Percentiles rank a stretch among this genome's conserved stretches.
Conservation (phyloP, 2,797 vertebrate genomes). For the Arnoldichthys spilopterus region DNA sequence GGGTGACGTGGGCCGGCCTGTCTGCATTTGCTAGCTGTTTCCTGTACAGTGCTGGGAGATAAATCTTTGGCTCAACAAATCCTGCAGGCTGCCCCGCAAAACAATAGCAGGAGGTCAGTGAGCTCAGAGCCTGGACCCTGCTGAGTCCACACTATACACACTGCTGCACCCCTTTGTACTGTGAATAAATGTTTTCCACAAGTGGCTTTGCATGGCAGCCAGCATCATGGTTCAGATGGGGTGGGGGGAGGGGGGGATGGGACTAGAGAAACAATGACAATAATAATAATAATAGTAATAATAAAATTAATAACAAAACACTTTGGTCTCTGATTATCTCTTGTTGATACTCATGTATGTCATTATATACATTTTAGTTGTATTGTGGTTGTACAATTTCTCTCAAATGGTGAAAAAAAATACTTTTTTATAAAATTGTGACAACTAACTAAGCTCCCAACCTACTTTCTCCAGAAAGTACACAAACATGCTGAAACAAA, state of each 20-base stretch:
- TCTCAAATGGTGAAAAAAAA: too few relatives aligned
- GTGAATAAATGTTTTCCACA: slow-evolving; percentile 67
- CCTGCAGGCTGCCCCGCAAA: slow-evolving; percentile 74
- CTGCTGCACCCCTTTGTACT: slow-evolving; percentile 67
- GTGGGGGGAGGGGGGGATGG: slow-evolving; percentile 1
- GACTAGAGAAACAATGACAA: background rate
- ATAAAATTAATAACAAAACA: too few relatives aligned
- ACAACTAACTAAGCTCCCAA: background rate
- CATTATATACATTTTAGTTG: too few relatives aligned
- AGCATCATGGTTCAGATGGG: slow-evolving; percentile 49
- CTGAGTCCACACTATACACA: slow-evolving; percentile 75
- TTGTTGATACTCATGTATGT: too few relatives aligned
- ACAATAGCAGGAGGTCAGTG: slow-evolving; percentile 78
- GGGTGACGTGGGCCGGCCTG: slow-evolving; percentile 49
- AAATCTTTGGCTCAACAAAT: slow-evolving; percentile 77
- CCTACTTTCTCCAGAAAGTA: slow-evolving; percentile 8
- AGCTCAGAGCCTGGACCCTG: slow-evolving; percentile 63
- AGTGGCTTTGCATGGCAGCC: slow-evolving; percentile 55
- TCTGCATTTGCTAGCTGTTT: slow-evolving; percentile 54
- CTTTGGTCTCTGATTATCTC: too few relatives aligned
- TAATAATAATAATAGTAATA: background rate
- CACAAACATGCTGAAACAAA: background rate
- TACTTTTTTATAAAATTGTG: too few relatives aligned
- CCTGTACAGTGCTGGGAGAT: slow-evolving; percentile 63
- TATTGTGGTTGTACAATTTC: too few relatives aligned